These are phyloP conservation scores for Premnoplex brunnescens DNA, from an alignment of 2,797 vertebrate species.

Conservation along the genomic window DNA sequence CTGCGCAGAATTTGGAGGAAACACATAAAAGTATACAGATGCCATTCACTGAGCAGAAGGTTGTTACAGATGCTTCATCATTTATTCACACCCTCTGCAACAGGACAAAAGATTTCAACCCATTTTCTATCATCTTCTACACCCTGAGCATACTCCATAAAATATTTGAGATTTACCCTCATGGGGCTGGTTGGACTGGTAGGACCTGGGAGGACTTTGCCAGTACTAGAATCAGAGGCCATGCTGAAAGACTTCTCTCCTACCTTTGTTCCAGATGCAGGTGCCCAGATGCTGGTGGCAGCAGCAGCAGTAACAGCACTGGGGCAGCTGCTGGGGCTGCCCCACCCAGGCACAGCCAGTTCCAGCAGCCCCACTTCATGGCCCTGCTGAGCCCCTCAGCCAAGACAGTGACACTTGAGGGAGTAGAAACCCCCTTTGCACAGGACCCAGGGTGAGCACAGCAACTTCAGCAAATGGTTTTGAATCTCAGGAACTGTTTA, in stretches of 20 bases:
- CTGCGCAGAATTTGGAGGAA: neutral
- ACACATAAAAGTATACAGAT: too few relatives aligned
- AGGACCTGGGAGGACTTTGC: neutral
- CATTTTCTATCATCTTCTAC: neutral
- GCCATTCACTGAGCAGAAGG: neutral
- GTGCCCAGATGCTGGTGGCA: accelerated
- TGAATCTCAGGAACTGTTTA: neutral
- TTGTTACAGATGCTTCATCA: neutral
- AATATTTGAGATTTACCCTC: neutral
- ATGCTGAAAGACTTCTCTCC: accelerated
- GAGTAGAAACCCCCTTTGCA: neutral
- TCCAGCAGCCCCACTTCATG: accelerated
- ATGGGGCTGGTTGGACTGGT: neutral
- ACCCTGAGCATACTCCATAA: neutral
- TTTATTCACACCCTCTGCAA: neutral
- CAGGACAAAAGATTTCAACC: neutral
- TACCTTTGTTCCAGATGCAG: neutral
- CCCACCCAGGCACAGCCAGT: accelerated
- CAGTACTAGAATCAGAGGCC: neutral
- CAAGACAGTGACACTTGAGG: accelerated
- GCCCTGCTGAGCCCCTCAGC: neutral
- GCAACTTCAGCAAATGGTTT: neutral
- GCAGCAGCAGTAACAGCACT: accelerated
- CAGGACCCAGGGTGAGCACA: neutral
- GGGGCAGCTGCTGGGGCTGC: accelerated